Evolutionary conservation across 2,888 invertebrate genomes (phyloP), one percentile per base, ranked within the genome.

Genomic region (Eumacrocentrus americanus): DNA sequence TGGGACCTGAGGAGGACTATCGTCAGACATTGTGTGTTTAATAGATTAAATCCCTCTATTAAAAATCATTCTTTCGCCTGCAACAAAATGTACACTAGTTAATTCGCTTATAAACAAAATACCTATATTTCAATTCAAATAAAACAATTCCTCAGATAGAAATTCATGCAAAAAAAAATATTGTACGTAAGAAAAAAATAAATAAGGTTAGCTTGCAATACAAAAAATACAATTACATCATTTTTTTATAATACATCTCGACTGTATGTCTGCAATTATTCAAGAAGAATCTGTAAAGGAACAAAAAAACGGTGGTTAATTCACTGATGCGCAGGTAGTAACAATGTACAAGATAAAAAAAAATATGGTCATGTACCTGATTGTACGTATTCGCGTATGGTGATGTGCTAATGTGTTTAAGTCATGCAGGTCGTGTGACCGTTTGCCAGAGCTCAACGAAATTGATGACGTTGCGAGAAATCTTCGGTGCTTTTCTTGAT

Each of bases 1-100:
- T 2, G 72, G 68, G 16, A 67, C 57, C 34, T 70, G 68, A 34
- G 74, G 68, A 23, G 68, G 63, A 63, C 65, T 73, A 37, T 73
- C 71, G 35, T 74, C 74, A n/a, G 80, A 79, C 79, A 80, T 80
- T 52, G 37, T 48, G 12, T 12, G 4, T 9, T 11, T 29, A 12
- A 42, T 25, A 2, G 42, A 54, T 54, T 29, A 29, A 34, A 46
- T 46, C 6, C 5, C 1, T 46, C 14, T 46, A 23, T 25, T 46
- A 6, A 12, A n/a, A 7, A 23, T 46, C 46, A 46, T 46, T 23
- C 1, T 46, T n/a, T n/a, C n/a, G n/a, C n/a, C n/a, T n/a, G n/a
- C n/a, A n/a, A n/a, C n/a, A n/a, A n/a, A n/a, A n/a, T n/a, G n/a
- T n/a, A n/a, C n/a, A n/a, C n/a, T n/a, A n/a, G n/a, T n/a, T n/a